Conservation (phyloP, 2,797 vertebrate genomes). For the Gymnopithys bicolor region DNA sequence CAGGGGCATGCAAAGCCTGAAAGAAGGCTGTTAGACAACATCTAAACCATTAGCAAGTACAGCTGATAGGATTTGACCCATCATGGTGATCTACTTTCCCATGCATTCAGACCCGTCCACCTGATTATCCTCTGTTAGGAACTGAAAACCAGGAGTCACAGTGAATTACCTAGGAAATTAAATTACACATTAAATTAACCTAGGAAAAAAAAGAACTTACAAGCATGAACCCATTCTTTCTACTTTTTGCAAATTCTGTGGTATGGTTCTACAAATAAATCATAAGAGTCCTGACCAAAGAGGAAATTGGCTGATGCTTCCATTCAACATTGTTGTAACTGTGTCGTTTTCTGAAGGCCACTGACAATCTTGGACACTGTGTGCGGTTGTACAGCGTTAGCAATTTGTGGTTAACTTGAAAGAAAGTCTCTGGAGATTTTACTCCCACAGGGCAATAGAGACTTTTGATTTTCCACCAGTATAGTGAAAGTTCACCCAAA, state of each 20-base stretch:
- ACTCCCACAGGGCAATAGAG: background rate
- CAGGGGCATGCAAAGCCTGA: background rate
- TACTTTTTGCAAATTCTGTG: background rate
- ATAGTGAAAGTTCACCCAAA: background rate
- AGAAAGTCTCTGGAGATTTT: background rate
- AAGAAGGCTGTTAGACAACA: background rate
- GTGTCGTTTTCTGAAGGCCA: background rate
- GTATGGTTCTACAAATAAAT: background rate
- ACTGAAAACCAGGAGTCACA: background rate
- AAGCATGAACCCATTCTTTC: background rate
- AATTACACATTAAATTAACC: background rate
- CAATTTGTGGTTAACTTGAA: background rate
- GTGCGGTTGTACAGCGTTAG: background rate
- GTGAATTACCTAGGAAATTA: too few species aligned
- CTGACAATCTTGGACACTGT: background rate
- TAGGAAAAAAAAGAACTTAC: background rate
- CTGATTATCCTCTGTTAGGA: background rate
- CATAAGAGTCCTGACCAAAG: background rate
- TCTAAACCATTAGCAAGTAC: background rate
- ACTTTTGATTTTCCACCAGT: background rate
- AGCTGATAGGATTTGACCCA: background rate
- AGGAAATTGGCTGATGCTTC: background rate
- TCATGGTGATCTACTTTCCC: background rate
- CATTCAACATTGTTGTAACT: background rate
- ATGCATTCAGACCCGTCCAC: background rate